Evolutionary conservation across 2,888 invertebrate genomes (phyloP), one percentile per base, ranked within the genome.

Genomic region (Ormyrus pomaceus): DNA sequence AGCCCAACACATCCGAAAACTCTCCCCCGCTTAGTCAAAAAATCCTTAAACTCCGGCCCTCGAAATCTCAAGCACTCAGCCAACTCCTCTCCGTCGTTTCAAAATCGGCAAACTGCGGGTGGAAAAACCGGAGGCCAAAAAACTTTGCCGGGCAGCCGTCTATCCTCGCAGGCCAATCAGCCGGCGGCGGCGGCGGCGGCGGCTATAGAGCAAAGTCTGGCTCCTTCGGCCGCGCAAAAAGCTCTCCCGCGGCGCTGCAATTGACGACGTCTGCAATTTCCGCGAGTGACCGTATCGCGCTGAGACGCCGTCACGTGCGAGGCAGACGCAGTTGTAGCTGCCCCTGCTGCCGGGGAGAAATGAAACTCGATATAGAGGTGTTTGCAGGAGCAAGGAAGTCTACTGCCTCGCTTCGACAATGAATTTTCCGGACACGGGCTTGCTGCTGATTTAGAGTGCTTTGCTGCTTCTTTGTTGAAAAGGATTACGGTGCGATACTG

Each of bases 221-320:
- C 19, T 19, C 19, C 19, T 19, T 19, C 19, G 19, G 19, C 10
- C 11, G 46, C 34, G 11, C 53, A 56, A 11, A 59, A 59, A 59
- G 68, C 45, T 10, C 13, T 10, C 11, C 10, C 80, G 81, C 81
- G 84, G 83, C 85, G 81, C 83, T 84, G 85, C 84, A 84, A 83
- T 83, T 79, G 82, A 83, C 84, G 81, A 84, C 83, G 84, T 85
- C 83, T 84, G 86, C 84, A 85, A 86, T 86, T 85, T 85, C 83
- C 82, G 83, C 83, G 84, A 83, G 83, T 75, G 74, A 79, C 74
- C 65, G 69, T 69, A 70, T 70, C 74, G 65, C 62, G 82, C 79
- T 3, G 10, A 79, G 78, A 83, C 55, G 69, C 55, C 83, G 81
- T 84, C 85, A 84, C 85, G 83, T 85, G 83, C 80, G 82, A 81